Conservation (phyloP, 2,888 invertebrate genomes). For the Lithosia quadra region DNA sequence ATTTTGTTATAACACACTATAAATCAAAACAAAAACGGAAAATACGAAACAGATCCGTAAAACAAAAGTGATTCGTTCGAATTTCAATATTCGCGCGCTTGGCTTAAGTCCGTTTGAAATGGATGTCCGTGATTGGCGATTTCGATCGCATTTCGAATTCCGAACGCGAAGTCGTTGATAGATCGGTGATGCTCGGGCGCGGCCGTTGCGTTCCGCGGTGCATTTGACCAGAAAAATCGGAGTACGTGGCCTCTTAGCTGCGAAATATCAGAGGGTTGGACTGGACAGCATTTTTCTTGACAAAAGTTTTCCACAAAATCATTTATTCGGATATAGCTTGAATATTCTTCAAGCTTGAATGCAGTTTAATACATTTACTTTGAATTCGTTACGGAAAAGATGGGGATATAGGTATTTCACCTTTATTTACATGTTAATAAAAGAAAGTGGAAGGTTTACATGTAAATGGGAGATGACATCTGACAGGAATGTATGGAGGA, state of each 20-base stretch:
- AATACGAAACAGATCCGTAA: slow-evolving; percentile 69
- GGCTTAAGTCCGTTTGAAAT: slow-evolving; percentile 74
- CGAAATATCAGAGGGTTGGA: slow-evolving; percentile 53
- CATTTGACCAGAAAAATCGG: slow-evolving; percentile 84
- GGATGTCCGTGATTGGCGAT: slow-evolving; percentile 75
- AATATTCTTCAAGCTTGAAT: slow-evolving; percentile 11
- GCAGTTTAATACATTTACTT: neutral
- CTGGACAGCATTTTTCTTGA: slow-evolving; percentile 43
- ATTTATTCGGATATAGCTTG: slow-evolving; percentile 22
- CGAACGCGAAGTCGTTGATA: slow-evolving; percentile 78
- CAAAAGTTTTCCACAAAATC: slow-evolving; percentile 16
- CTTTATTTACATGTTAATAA: no score
- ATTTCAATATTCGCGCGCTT: slow-evolving; percentile 71
- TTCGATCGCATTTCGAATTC: slow-evolving; percentile 79
- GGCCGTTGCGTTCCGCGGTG: slow-evolving; percentile 66
- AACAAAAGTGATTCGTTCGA: slow-evolving; percentile 72
- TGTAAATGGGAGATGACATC: no score
- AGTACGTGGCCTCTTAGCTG: slow-evolving; percentile 68
- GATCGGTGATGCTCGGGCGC: slow-evolving; percentile 76
- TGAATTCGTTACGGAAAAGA: neutral
- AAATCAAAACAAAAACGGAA: slow-evolving; percentile 34
- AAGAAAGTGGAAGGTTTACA: no score
- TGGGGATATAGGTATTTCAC: neutral
- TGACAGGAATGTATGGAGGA: no score
- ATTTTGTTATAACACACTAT: slow-evolving; percentile 39